These are phyloP conservation scores for Octonoba sinensis DNA, from an alignment of 2,888 invertebrate genomes.

Conservation along the genomic window DNA sequence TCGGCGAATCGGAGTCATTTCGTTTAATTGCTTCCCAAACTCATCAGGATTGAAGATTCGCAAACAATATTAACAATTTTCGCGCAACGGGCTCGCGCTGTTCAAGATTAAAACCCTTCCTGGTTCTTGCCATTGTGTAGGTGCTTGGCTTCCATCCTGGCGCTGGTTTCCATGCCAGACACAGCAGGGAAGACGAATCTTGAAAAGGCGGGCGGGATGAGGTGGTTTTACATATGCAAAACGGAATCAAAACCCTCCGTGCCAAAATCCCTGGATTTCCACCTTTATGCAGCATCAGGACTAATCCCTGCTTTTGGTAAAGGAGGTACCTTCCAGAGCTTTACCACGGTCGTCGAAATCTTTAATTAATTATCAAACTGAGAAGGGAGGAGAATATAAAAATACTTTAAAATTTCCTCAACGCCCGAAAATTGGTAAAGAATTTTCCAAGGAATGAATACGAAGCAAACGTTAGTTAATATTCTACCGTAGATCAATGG, in stretches of 20 bases:
- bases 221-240: slow-evolving; percentile 60
- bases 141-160: slow-evolving; percentile 1
- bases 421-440: slow-evolving; percentile 29
- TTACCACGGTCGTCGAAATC: slow-evolving; percentile 39
- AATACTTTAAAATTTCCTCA: slow-evolving; percentile 48
- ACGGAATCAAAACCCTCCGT: slow-evolving; percentile 36
- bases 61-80: slow-evolving; percentile 63
- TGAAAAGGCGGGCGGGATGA: slow-evolving; percentile 14
- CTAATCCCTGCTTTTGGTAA: slow-evolving; percentile 47
- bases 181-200: slow-evolving; percentile 38
- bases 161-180: slow-evolving; percentile 18
- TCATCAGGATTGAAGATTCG: slow-evolving; percentile 57
- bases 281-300: slow-evolving; percentile 3
- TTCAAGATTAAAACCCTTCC: slow-evolving; percentile 57
- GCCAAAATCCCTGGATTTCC: slow-evolving; percentile 40
- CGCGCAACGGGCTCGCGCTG: slow-evolving; percentile 17
- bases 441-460: neutral
- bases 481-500: slow-evolving; percentile 26
- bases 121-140: slow-evolving; percentile 16
- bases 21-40: slow-evolving; percentile 62
- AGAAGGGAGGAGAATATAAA: slow-evolving; percentile 26
- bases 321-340: neutral
- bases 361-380: slow-evolving; percentile 61
- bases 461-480: neutral
- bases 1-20: slow-evolving; percentile 42